Percentiles rank a stretch among this genome's conserved stretches.
phyloP scores from a whole-genome alignment of 2,113 vertebrate genomes.

The Notiomystis cincta region DNA sequence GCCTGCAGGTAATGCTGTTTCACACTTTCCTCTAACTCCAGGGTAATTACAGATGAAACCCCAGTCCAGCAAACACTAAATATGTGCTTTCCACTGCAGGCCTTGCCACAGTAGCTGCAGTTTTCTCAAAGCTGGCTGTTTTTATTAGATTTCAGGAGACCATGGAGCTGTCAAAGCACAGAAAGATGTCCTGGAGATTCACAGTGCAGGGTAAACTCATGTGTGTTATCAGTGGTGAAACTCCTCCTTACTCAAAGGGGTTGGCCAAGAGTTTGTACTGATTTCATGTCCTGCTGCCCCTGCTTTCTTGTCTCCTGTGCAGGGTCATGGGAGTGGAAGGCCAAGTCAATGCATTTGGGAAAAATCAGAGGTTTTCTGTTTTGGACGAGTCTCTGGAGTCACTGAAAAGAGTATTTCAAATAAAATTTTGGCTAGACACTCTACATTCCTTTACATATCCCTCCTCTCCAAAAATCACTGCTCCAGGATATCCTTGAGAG shows the following conservation, averaged over 20 bases:
- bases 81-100: neutral
- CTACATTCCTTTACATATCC: slow-evolving; percentile 34
- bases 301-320: neutral
- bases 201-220: neutral
- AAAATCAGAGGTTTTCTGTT: neutral
- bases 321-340: neutral
- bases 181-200: neutral
- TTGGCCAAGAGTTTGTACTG: neutral
- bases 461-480: slow-evolving; percentile 28
- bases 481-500: slow-evolving; percentile 4
- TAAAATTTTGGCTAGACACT: slow-evolving; percentile 33
- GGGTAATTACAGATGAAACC: neutral
- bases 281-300: neutral
- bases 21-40: neutral
- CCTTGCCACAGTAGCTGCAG: neutral
- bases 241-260: neutral
- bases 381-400: neutral
- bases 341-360: neutral
- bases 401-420: neutral
- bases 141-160: neutral
- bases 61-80: neutral
- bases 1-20: neutral
- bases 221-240: neutral
- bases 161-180: neutral
- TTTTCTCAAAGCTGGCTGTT: neutral